These are phyloP conservation scores for Uropsilus gracilis DNA, from an alignment of 2,113 vertebrate species.

Conservation along the genomic window DNA sequence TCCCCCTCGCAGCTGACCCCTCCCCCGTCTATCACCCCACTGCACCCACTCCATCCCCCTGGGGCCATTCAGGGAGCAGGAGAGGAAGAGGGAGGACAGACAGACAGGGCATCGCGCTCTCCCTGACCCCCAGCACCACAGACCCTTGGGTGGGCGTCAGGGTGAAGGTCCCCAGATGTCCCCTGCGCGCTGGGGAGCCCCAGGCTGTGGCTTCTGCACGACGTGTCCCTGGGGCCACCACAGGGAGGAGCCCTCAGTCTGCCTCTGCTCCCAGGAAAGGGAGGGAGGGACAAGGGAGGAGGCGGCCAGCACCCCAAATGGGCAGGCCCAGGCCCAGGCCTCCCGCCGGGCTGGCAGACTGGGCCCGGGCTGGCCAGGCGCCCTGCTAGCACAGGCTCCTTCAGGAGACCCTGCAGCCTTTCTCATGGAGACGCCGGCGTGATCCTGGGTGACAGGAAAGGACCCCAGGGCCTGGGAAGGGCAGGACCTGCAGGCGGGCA, in stretches of 20 bases:
- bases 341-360: not conserved
- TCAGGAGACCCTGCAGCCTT: not conserved
- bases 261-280: not conserved
- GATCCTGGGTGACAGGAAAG: not conserved
- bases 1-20: no score
- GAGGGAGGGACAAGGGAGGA: no score
- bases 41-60: no score
- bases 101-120: accelerated
- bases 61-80: not conserved
- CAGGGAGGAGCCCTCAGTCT: not conserved
- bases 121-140: not conserved
- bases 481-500: not conserved
- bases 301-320: accelerated
- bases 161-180: not conserved
- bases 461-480: not conserved
- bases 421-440: accelerated
- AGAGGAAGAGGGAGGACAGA: not conserved
- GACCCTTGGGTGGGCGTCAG: accelerated
- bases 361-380: accelerated
- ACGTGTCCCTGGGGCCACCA: not conserved
- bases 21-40: not conserved
- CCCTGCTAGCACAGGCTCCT: not conserved
- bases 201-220: accelerated
- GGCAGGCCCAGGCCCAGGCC: accelerated
- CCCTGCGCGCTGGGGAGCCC: accelerated